Evolutionary conservation across 2,888 invertebrate genomes (phyloP).

Genomic region (Ligdia adustata): DNA sequence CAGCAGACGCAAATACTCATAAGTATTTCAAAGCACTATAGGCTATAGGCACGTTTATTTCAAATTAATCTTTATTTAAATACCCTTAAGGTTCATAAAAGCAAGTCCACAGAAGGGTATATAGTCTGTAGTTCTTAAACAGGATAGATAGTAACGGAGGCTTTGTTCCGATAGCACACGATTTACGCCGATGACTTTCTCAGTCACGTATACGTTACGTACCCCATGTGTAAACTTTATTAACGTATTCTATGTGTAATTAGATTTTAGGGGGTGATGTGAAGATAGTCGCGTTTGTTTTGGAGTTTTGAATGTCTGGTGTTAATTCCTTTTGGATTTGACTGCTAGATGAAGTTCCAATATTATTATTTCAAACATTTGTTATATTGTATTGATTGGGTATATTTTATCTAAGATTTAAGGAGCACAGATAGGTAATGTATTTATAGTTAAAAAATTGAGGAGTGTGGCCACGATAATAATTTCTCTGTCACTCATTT

Average conservation of each 20-base stretch:
- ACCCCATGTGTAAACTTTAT: conserved; percentile 45
- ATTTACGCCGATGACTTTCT: conserved; percentile 56
- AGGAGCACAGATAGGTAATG: too few relatives aligned
- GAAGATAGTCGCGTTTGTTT: conserved; percentile 3
- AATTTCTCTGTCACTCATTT: too few relatives aligned
- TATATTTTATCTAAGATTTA: too few relatives aligned
- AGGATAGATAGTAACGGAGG: conserved; percentile 43
- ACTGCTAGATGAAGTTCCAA: too few relatives aligned
- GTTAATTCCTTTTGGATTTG: too few relatives aligned
- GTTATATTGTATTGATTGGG: too few relatives aligned
- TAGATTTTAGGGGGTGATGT: conserved; percentile 20
- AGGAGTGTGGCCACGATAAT: too few relatives aligned
- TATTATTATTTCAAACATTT: too few relatives aligned
- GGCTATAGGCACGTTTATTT: too few relatives aligned
- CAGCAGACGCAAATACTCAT: conserved; percentile 36
- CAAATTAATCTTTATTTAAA: too few relatives aligned
- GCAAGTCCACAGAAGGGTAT: conserved; percentile 5
- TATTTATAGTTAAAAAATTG: too few relatives aligned
- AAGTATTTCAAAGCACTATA: conserved; percentile 31
- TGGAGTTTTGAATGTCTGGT: too few relatives aligned
- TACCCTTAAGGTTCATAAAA: conserved; percentile 9
- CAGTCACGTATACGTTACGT: conserved; percentile 48
- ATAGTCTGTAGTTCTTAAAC: conserved; percentile 28
- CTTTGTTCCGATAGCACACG: conserved; percentile 54
- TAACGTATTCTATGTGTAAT: conserved; percentile 35